phyloP scores from a whole-genome alignment of 1,140 invertebrate genomes.

The Drosophila takahashii region DNA sequence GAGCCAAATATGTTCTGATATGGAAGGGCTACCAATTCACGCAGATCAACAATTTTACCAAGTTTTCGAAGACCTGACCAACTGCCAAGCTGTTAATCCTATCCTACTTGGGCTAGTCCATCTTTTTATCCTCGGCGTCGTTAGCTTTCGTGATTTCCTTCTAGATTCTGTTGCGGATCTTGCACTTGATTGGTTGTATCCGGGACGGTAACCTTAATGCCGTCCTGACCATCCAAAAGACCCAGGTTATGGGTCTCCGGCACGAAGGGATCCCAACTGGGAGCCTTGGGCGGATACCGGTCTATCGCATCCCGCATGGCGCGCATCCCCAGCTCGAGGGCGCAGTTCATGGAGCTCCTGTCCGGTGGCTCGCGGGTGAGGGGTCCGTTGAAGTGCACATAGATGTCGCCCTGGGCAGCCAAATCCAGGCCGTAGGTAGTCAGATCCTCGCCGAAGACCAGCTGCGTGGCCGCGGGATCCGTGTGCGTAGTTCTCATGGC shows the following conservation, averaged over 20 bases:
- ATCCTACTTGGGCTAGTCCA: not conserved
- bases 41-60: conserved; percentile 15
- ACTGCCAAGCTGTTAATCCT: not conserved
- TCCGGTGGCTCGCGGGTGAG: conserved; percentile 53
- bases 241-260: conserved; percentile 60
- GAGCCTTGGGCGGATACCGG: conserved; percentile 29
- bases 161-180: not conserved
- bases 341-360: conserved; percentile 47
- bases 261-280: conserved; percentile 56
- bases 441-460: conserved; percentile 63
- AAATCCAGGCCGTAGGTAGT: conserved; percentile 62
- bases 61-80: conserved; percentile 5
- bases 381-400: conserved; percentile 70
- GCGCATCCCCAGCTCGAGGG: conserved; percentile 65
- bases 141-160: not conserved
- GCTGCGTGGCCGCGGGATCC: conserved; percentile 17
- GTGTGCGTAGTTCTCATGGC: conserved; percentile 28
- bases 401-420: conserved; percentile 62
- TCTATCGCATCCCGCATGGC: conserved; percentile 63
- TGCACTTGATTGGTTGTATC: not conserved
- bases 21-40: conserved; percentile 10
- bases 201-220: not conserved
- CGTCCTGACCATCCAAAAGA: not conserved
- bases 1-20: conserved; percentile 2
- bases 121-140: conserved; percentile 1